Evolutionary conservation across 2,113 vertebrate genomes (phyloP), one percentile per base, ranked within the genome.

Genomic region (Oostethus manadensis): DNA sequence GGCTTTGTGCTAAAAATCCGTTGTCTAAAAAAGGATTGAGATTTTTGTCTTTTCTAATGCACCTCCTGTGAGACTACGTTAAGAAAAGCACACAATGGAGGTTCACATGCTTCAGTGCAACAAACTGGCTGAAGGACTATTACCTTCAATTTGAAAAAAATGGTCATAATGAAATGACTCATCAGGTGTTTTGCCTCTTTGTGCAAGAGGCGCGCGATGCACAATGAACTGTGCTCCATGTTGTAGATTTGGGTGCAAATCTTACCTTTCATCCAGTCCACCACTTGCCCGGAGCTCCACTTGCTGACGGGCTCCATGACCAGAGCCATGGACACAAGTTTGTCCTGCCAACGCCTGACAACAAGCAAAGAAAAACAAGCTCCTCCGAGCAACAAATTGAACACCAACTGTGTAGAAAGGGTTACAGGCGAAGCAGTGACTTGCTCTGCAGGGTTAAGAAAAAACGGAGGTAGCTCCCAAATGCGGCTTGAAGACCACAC

Each of bases 251-350:
- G 45, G 29, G 56, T 18, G 6, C 10, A 16, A 69, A 58, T 56
- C 46, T 74, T 81, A 91, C 89, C 89, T 88, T 90, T 90, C 89
- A 91, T 91, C 89, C 89, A 91, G 76, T 91, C 89, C 13, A 90
- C 85, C 80, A 91, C 89, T 71, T 90, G 89, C 69, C 76, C 71
- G 51, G 87, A 87, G 81, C 87, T 89, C 89, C 89, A 91, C 87
- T 90, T 91, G 86, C 89, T 91, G 51, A 91, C 89, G 33, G 89
- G 89, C 83, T 91, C 89, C 89, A 91, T 91, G 45, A 89, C 84
- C 79, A 91, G 74, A 66, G 89, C 89, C 89, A 91, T 91, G 62
- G 16, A 18, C 42, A 84, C 80, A 89, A 90, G 86, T 91, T 90
- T 88, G 78, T 76, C 72, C 76, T 62, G 51, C 65, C 81, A 68